Evolutionary conservation across 2,888 invertebrate species (phyloP), one percentile per base, ranked within the genome.

Genomic region (Zele albiditarsus): DNA sequence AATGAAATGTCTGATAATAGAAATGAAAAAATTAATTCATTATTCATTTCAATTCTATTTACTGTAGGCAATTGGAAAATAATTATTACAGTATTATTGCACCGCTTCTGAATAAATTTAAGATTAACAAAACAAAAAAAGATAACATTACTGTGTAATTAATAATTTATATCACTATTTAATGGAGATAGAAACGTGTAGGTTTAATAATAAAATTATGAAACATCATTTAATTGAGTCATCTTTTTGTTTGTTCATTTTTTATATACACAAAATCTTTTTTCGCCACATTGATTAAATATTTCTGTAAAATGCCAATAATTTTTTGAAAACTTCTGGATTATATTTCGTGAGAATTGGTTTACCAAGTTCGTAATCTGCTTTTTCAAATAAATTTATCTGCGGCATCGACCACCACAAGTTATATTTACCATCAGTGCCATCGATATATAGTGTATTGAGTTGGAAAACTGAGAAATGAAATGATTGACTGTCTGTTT

Each of bases 391-490:
- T 25, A 97, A 86, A 79, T 92, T 90, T 69, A 94, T 89, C 79
- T 91, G 89, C 25, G 93, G 92, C 67, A 92, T 91, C 83, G 93
- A 92, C 92, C 95, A 98, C 92, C 95, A 96, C 80, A 95, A 91
- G 89, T 98, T 98, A 86, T 94, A 95, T 0, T 91, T 88, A 31
- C 92, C 92, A 28, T 91, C 90, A 16, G 83, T 86, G 0, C 92
- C 91, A 84, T 90, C 87, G 2, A 96, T 89, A 88, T 95, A 92
- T 46, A 96, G 90, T 0, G 95, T 95, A 84, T 97, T 96, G 16
- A 98, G 90, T 89, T 98, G 97, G 75, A 95, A 92, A 23, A 96
- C 92, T 4, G 95, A 94, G 86, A 97, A 97, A 86, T 96, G 94
- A 86, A 95, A 96, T 57, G 91, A 90, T 80, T 92, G 91, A 0